Evolutionary conservation across 2,888 invertebrate genomes (phyloP), one percentile per base, ranked within the genome.

Genomic region (Tanytarsus gracilentus): DNA sequence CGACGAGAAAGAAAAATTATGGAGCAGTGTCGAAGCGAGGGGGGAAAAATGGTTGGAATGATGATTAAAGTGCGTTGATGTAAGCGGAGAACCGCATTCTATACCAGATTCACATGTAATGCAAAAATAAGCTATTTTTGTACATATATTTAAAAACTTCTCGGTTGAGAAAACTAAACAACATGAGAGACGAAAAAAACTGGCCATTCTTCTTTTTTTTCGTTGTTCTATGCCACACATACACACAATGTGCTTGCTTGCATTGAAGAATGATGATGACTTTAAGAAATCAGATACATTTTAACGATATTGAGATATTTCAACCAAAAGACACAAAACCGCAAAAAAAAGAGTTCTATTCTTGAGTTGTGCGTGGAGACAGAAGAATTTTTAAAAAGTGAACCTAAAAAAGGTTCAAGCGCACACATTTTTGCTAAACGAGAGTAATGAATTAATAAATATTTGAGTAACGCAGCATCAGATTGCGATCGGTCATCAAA

Each of bases 181-280:
- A 23, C 44, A 44, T 44, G 44, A 23, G 36, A 36, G 36, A 44
- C 44, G 44, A 50, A 50, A 23, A 50, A 53, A 53, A 53, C 33
- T 53, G 53, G 53, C 53, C 53, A 53, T 23, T 33, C 53, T 53
- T 51, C 51, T 51, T 51, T 51, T 51, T 49, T 21, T 26, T 25
- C 4, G n/a, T 50, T 11, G 51, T 30, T 51, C 51, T 18, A 23
- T 30, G 51, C 51, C 51, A 51, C 51, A 51, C 30, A 51, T 48
- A 48, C 9, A 30, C 30, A 51, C n/a, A 30, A 30, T 30, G 30
- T 9, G 30, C 5, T 39, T 39, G 39, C 39, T 16, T 51, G 21
- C 44, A 44, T 26, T 26, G 25, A 16, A 44, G 14, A 14, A 49
- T 25, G 26, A 49, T 49, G 49, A 49, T 49, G 49, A 49, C 36